Conservation (phyloP, 2,113 vertebrate species). For the Chitala chitala region DNA sequence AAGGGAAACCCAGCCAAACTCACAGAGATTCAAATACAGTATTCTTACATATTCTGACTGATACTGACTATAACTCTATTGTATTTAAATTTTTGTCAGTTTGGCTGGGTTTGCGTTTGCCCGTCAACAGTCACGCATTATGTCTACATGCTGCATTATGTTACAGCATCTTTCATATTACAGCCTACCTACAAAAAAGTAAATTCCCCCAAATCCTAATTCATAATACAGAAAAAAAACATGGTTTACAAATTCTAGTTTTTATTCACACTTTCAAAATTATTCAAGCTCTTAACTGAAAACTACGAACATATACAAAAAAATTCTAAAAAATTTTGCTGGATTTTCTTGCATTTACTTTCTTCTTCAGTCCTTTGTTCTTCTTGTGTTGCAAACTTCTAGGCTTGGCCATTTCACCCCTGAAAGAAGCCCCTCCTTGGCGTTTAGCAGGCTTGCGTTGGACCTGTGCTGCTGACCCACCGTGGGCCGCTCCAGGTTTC, state of each 20-base stretch:
- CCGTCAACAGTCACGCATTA: too few relatives aligned
- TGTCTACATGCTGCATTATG: too few relatives aligned
- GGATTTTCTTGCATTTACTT: conserved; percentile 37
- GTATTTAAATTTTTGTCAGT: too few relatives aligned
- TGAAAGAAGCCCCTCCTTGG: conserved; percentile 52
- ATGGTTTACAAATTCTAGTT: too few relatives aligned
- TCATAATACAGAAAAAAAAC: background rate
- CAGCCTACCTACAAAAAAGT: background rate
- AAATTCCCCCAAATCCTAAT: background rate
- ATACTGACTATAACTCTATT: too few relatives aligned
- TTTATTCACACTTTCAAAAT: conserved; percentile 2
- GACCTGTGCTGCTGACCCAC: background rate
- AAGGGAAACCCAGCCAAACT: too few relatives aligned
- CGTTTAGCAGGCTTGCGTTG: background rate
- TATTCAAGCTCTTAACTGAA: background rate
- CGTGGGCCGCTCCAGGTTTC: background rate
- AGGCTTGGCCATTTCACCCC: conserved; percentile 67
- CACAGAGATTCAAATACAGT: too few relatives aligned
- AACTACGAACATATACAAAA: background rate
- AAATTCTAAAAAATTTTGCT: background rate
- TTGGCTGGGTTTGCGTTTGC: too few relatives aligned
- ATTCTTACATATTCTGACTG: too few relatives aligned
- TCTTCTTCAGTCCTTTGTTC: conserved; percentile 54
- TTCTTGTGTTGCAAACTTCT: conserved; percentile 34
- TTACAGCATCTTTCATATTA: too few relatives aligned